Percentiles rank a stretch among this genome's conserved stretches.
These are phyloP conservation scores for Luidia sarsii DNA, from an alignment of 53 echinoderm and acorn worm species.

Conservation along the genomic window DNA sequence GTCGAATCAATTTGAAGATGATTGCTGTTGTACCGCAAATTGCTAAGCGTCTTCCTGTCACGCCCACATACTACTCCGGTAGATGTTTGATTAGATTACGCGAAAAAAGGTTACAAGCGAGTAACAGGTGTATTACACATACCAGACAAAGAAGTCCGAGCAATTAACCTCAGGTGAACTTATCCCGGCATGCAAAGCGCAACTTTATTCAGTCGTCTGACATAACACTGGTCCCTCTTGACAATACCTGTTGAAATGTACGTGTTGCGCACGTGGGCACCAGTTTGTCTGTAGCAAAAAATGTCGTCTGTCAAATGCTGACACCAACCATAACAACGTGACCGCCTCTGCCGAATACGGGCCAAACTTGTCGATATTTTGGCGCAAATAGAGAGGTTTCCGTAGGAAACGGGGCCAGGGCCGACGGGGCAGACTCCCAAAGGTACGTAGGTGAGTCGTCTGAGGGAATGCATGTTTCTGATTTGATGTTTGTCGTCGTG, in stretches of 20 bases:
- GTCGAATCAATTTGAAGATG: too few species aligned
- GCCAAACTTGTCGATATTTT: background rate
- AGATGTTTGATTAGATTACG: too few species aligned
- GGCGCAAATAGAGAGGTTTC: background rate
- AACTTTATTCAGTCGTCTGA: background rate
- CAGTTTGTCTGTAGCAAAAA: background rate
- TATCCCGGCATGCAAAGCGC: background rate
- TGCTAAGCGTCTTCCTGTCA: background rate
- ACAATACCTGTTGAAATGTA: background rate
- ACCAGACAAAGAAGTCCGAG: background rate
- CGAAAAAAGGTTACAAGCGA: too few species aligned
- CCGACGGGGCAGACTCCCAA: background rate
- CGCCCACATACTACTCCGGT: background rate
- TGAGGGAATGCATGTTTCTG: background rate
- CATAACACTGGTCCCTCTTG: background rate
- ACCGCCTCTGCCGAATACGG: background rate
- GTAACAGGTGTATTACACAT: too few species aligned
- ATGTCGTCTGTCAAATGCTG: background rate
- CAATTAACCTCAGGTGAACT: conserved; percentile 23
- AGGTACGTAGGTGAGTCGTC: background rate
- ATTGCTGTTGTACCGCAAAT: too few species aligned
- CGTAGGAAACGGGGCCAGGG: background rate
- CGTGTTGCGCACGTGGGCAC: conserved; percentile 2
- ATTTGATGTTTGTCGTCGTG: background rate
- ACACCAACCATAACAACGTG: conserved; percentile 6